Evolutionary conservation across 2,888 invertebrate genomes (phyloP).

Genomic region (Athrips mouffetella): DNA sequence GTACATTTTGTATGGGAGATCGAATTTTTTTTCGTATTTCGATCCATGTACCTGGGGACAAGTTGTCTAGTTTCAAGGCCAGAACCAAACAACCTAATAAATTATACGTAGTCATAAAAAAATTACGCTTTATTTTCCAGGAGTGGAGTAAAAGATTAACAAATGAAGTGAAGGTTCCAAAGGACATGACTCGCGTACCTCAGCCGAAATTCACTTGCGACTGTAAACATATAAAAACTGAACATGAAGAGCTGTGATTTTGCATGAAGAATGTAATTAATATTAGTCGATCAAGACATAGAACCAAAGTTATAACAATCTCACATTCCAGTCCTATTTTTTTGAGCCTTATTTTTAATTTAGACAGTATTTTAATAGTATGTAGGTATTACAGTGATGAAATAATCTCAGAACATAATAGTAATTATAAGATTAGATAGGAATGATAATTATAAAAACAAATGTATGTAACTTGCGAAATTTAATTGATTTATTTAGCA

Average conservation of each 20-base stretch:
- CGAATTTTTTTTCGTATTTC: no score
- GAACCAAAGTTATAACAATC: background rate
- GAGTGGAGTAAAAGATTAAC: conserved; percentile 85
- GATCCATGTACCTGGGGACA: no score
- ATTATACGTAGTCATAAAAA: background rate
- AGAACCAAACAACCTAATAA: no score
- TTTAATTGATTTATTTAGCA: no score
- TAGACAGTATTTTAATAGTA: background rate
- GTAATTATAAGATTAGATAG: no score
- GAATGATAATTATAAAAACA: no score
- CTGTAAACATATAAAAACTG: conserved; percentile 35
- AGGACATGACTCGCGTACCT: conserved; percentile 60
- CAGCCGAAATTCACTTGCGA: conserved; percentile 50
- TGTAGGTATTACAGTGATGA: background rate
- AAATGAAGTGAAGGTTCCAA: conserved; percentile 51
- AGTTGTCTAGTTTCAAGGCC: no score
- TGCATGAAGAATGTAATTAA: background rate
- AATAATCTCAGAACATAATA: no score
- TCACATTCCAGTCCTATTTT: conserved; percentile 7
- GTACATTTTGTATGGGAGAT: no score
- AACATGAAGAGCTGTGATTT: conserved; percentile 54
- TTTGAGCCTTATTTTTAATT: background rate
- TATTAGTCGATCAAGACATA: background rate
- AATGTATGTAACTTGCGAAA: no score
- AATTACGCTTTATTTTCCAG: conserved; percentile 59